phyloP scores from a whole-genome alignment of 2,888 invertebrate genomes.

The Crocallis elinguaria region DNA sequence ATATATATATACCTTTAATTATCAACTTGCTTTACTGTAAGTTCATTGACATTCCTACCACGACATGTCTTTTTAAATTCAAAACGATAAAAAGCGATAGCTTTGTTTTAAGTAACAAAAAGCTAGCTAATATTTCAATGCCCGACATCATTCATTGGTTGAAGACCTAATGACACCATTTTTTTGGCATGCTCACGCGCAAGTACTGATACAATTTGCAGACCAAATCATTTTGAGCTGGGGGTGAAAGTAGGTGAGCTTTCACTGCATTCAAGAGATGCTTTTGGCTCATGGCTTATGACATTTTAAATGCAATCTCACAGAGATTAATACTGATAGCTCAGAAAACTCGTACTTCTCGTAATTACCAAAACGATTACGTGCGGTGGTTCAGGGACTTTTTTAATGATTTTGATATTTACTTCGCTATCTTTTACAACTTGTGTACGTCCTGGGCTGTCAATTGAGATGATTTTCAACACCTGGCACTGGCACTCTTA shows the following conservation, averaged over 20 bases:
- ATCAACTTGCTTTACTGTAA: background rate
- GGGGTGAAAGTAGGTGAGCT: conserved; percentile 71
- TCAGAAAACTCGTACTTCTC: conserved; percentile 33
- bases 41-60: conserved; percentile 7
- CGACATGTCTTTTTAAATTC: conserved; percentile 5
- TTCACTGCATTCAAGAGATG: conserved; percentile 67
- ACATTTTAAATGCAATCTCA: conserved; percentile 37
- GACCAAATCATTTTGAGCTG: conserved; percentile 54
- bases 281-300: conserved; percentile 40
- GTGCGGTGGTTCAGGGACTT: conserved; percentile 5
- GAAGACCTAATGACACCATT: conserved; percentile 73
- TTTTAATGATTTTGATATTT: conserved; percentile 26
- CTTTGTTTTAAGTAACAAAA: conserved; percentile 22
- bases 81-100: conserved; percentile 9
- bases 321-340: conserved; percentile 38
- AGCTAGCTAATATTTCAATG: conserved; percentile 44
- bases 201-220: conserved; percentile 73
- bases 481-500: no score
- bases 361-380: conserved; percentile 38
- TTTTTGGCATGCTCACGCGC: conserved; percentile 61
- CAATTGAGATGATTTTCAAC: background rate
- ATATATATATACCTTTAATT: no score
- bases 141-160: conserved; percentile 52
- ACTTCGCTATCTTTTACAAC: conserved; percentile 1
- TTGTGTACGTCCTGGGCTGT: background rate